phyloP scores from a whole-genome alignment of 2,113 vertebrate species.

The Macquaria australasica region DNA sequence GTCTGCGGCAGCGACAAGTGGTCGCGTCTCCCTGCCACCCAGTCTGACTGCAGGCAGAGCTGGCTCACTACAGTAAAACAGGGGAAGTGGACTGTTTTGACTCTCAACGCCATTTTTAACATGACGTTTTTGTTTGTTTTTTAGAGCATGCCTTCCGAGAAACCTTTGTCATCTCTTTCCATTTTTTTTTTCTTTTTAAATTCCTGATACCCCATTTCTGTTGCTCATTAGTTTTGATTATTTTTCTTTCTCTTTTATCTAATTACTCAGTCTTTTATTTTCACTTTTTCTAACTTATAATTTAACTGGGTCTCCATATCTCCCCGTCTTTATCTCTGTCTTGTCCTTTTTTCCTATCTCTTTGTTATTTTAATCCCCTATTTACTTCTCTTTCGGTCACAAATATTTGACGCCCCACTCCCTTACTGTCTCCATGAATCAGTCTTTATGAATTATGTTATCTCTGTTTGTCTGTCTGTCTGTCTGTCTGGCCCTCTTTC shows the following conservation, averaged over 20 bases:
- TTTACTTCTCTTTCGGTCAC: constrained; percentile 65
- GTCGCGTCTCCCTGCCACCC: constrained; percentile 88
- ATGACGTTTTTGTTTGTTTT: constrained; percentile 35
- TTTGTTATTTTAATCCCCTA: constrained; percentile 57
- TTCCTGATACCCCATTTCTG: constrained; percentile 3
- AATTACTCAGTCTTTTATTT: constrained; percentile 22
- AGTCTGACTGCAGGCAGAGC: constrained; percentile 80
- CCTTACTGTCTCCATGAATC: constrained; percentile 75
- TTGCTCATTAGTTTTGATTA: neutral
- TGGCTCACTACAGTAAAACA: constrained; percentile 72
- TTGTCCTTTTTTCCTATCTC: constrained; percentile 48
- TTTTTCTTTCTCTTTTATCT: constrained; percentile 17
- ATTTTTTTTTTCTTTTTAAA: constrained; percentile 23
- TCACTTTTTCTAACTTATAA: constrained; percentile 30
- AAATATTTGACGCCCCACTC: constrained; percentile 67
- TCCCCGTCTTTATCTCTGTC: constrained; percentile 50
- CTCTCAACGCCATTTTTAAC: constrained; percentile 82
- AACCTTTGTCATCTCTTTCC: constrained; percentile 47
- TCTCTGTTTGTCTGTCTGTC: constrained; percentile 66
- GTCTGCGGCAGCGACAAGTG: constrained; percentile 85
- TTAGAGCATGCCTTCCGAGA: constrained; percentile 46
- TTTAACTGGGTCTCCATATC: constrained; percentile 28
- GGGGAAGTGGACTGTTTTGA: constrained; percentile 86
- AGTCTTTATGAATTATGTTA: constrained; percentile 70
- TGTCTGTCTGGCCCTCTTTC: constrained; percentile 55